These are phyloP conservation scores for Sinopyrophorus schimmeli DNA, from an alignment of 2,888 invertebrate genomes.

Conservation along the genomic window DNA sequence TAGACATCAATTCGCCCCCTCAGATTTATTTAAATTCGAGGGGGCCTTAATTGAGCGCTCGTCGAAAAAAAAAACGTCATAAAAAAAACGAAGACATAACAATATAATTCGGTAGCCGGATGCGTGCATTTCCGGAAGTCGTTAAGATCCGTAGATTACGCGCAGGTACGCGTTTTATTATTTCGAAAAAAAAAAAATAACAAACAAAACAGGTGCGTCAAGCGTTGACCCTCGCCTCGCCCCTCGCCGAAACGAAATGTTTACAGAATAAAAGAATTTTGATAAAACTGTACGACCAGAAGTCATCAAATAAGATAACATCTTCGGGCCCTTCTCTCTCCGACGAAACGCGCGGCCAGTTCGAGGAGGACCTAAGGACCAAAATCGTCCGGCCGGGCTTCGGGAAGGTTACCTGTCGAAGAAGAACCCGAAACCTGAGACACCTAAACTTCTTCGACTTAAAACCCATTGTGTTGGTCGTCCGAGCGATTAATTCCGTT, in stretches of 20 bases:
- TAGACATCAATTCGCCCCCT: too few relatives aligned
- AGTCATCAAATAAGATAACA: conserved; percentile 29
- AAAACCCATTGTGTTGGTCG: conserved; percentile 22
- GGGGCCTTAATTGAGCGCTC: too few relatives aligned
- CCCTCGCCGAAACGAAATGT: background rate
- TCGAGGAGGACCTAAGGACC: conserved; percentile 8
- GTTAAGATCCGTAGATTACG: conserved; percentile 28
- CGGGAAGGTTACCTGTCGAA: conserved; percentile 20
- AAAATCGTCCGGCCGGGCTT: conserved; percentile 17
- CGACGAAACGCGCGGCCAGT: conserved; percentile 13
- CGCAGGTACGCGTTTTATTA: conserved; percentile 12
- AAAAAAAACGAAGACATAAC: too few relatives aligned
- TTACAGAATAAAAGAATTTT: conserved; percentile 18
- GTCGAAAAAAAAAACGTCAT: too few relatives aligned
- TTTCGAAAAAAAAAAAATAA: background rate
- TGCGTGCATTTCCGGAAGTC: conserved; percentile 28
- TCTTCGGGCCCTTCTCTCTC: conserved; percentile 12
- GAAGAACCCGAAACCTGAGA: conserved; percentile 18
- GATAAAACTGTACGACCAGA: conserved; percentile 29
- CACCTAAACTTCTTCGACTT: conserved; percentile 29
- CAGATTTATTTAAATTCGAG: too few relatives aligned
- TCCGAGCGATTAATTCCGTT: background rate
- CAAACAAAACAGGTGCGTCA: background rate
- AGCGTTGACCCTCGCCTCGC: background rate
- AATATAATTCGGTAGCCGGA: conserved; percentile 31